Conservation (phyloP, 2,888 invertebrate genomes). For the Neoitamus cyanurus region DNA sequence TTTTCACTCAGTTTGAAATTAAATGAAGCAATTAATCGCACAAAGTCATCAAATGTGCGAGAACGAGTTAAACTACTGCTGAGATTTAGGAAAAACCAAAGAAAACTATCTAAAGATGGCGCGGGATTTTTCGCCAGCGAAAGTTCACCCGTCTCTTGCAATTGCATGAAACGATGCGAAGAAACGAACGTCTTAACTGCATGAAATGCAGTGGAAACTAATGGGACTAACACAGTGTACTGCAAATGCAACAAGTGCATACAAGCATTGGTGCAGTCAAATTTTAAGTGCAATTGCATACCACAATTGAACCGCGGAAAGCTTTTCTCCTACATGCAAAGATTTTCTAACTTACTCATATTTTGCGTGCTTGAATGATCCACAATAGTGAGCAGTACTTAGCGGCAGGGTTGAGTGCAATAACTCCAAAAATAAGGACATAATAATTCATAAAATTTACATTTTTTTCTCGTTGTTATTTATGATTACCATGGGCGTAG, state of each 20-base stretch:
- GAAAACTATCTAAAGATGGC: not conserved
- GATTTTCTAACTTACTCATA: not conserved
- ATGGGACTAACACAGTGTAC: not conserved
- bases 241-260: not conserved
- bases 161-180: not conserved
- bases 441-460: no score
- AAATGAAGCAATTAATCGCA: not conserved
- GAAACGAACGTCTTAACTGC: not conserved
- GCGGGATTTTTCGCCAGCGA: not conserved
- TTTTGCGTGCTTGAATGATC: not conserved
- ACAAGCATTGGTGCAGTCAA: not conserved
- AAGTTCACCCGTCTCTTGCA: not conserved
- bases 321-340: not conserved
- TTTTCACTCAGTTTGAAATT: not conserved
- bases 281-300: not conserved
- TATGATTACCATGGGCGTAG: no score
- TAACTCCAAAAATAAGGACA: not conserved
- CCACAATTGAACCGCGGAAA: not conserved
- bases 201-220: not conserved
- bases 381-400: not conserved
- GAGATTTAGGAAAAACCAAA: not conserved
- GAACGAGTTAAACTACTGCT: not conserved
- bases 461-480: no score
- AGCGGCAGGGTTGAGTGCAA: not conserved
- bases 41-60: not conserved